Evolutionary conservation across 35 echinoderm and acorn worm species (phyloP).

Genomic region (Diadema setosum): DNA sequence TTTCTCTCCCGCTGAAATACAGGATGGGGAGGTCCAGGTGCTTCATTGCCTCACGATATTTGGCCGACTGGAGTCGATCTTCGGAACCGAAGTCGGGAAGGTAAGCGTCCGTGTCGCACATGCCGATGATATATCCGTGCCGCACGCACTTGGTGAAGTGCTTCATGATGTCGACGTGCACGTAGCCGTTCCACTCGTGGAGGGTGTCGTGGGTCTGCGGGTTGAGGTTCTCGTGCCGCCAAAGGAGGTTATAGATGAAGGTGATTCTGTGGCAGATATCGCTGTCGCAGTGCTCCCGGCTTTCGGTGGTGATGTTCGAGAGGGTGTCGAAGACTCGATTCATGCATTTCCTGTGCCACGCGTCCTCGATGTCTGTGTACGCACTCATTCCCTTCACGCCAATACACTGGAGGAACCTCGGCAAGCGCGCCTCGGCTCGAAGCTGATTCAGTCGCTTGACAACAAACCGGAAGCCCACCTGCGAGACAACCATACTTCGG

Average conservation of each 20-base stretch:
- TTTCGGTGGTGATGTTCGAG: slow-evolving; percentile 32
- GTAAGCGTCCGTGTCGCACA: slow-evolving; percentile 7
- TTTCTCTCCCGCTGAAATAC: slow-evolving; percentile 60
- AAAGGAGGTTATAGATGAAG: slow-evolving; percentile 52
- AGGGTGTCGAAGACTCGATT: background rate
- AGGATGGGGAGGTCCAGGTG: slow-evolving; percentile 51
- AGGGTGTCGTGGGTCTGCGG: slow-evolving; percentile 48
- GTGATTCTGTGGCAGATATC: slow-evolving; percentile 61
- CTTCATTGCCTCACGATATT: slow-evolving; percentile 51
- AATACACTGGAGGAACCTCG: slow-evolving; percentile 36
- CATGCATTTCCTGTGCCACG: background rate
- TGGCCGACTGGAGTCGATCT: slow-evolving; percentile 19
- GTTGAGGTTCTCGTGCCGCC: slow-evolving; percentile 48
- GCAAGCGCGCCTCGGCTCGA: background rate
- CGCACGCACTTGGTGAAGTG: slow-evolving; percentile 39
- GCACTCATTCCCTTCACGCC: slow-evolving; percentile 46
- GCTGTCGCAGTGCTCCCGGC: slow-evolving; percentile 59
- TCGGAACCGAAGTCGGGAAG: slow-evolving; percentile 28
- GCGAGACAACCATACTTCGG: slow-evolving; percentile 45
- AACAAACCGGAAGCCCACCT: slow-evolving; percentile 36
- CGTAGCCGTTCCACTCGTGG: slow-evolving; percentile 59
- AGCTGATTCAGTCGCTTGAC: slow-evolving; percentile 14
- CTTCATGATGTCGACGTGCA: slow-evolving; percentile 39
- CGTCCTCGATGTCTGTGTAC: slow-evolving; percentile 59
- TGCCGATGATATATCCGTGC: background rate